Percentiles rank a stretch among this genome's conserved stretches.
phyloP scores from a whole-genome alignment of 2,113 vertebrate species.

The Lagopus leucura region DNA sequence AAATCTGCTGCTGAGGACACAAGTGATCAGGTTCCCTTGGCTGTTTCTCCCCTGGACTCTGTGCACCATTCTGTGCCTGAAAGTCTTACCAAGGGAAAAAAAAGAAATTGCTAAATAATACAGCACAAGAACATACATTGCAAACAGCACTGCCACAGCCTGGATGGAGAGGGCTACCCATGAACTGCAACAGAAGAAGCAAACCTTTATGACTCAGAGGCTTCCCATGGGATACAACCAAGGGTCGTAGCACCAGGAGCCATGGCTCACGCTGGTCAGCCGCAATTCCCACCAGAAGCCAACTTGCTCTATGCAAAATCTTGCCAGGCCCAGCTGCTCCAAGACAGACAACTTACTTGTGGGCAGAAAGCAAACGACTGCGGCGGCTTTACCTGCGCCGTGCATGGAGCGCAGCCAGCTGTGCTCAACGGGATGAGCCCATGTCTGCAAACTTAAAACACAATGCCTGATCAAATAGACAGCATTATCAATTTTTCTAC shows the following conservation, averaged over 20 bases:
- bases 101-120: background rate
- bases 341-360: background rate
- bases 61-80: background rate
- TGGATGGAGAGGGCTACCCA: background rate
- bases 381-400: background rate
- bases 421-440: background rate
- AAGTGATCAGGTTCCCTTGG: rapidly evolving
- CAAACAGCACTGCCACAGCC: rapidly evolving
- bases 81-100: background rate
- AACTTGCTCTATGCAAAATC: rapidly evolving
- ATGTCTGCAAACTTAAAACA: conserved; percentile 51
- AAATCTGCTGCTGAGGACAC: background rate
- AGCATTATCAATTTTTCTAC: conserved; percentile 60
- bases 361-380: background rate
- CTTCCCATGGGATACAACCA: background rate
- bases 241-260: rapidly evolving
- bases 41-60: background rate
- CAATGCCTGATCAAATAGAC: conserved; percentile 55
- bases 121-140: rapidly evolving
- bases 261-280: rapidly evolving
- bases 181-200: rapidly evolving
- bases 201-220: background rate
- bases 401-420: background rate
- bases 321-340: background rate
- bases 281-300: background rate